These are phyloP conservation scores for Drosophila trichaetosa DNA, from an alignment of 2,888 invertebrate genomes.

Conservation along the genomic window DNA sequence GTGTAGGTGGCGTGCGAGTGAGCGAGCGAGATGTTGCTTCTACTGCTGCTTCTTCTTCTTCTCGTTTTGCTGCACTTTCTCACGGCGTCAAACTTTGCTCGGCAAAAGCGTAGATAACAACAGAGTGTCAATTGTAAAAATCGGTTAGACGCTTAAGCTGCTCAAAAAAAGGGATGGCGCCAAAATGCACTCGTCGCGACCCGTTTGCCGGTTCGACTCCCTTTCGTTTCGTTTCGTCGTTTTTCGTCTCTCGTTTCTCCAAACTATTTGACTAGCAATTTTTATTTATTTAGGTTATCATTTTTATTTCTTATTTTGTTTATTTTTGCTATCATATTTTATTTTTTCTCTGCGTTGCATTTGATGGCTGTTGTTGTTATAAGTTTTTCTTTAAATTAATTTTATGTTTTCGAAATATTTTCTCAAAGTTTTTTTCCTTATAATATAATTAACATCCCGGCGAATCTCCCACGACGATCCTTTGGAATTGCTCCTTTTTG, in stretches of 20 bases:
- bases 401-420: too few relatives aligned
- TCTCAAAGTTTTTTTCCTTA: too few relatives aligned
- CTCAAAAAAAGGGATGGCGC: slow-evolving; percentile 18
- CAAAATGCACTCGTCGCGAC: slow-evolving; percentile 43
- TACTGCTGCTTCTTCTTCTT: slow-evolving; percentile 12
- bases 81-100: slow-evolving; percentile 5
- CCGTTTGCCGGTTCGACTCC: too few relatives aligned
- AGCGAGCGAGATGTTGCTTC: slow-evolving; percentile 26
- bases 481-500: too few relatives aligned
- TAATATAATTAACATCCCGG: too few relatives aligned
- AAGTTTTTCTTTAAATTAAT: slow-evolving; percentile 17
- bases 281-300: slow-evolving; percentile 71
- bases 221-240: slow-evolving; percentile 26
- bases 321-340: slow-evolving; percentile 8
- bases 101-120: slow-evolving; percentile 51
- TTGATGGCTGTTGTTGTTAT: slow-evolving; percentile 13
- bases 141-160: slow-evolving; percentile 11
- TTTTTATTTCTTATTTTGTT: slow-evolving; percentile 43
- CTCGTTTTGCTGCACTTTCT: slow-evolving; percentile 46
- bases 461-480: too few relatives aligned
- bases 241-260: slow-evolving; percentile 30
- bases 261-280: slow-evolving; percentile 66
- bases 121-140: slow-evolving; percentile 40
- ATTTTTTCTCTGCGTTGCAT: slow-evolving; percentile 14
- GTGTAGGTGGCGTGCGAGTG: slow-evolving; percentile 1